Conservation (phyloP, 2,113 vertebrate genomes). For the Siniperca knerii region DNA sequence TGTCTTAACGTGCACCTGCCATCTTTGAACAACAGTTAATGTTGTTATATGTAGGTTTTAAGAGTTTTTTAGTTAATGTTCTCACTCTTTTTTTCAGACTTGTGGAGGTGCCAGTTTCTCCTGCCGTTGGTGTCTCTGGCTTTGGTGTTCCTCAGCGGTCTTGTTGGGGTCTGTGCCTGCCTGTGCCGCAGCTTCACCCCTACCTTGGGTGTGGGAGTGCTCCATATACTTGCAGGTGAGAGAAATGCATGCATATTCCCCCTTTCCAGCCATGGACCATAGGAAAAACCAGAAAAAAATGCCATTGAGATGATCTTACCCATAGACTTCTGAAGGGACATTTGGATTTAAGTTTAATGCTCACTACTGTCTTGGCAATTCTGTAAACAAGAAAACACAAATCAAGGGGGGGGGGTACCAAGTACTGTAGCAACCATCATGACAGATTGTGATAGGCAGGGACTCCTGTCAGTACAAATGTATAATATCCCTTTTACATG, state of each 20-base stretch:
- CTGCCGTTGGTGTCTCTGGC: conserved; percentile 94
- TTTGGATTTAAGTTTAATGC: background rate
- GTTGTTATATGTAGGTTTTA: background rate
- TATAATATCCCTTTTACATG: background rate
- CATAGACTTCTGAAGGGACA: background rate
- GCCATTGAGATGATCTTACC: background rate
- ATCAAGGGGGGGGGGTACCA: too few species aligned
- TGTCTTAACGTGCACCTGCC: background rate
- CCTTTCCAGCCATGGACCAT: background rate
- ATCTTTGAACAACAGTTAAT: background rate
- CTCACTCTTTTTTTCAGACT: conserved; percentile 80
- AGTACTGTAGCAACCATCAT: background rate
- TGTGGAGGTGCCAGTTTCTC: conserved; percentile 96
- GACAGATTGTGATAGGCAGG: background rate
- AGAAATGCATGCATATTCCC: background rate
- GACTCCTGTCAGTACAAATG: background rate
- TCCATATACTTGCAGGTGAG: conserved; percentile 95
- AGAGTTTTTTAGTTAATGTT: background rate
- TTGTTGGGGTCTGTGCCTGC: conserved; percentile 94
- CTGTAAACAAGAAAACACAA: background rate
- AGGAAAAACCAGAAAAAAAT: background rate
- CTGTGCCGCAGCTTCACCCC: conserved; percentile 95
- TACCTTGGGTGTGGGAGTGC: conserved; percentile 90
- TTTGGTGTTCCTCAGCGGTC: conserved; percentile 92
- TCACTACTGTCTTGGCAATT: background rate